Evolutionary conservation across 2,113 vertebrate species (phyloP).

Genomic region (Aviceda subcristata): DNA sequence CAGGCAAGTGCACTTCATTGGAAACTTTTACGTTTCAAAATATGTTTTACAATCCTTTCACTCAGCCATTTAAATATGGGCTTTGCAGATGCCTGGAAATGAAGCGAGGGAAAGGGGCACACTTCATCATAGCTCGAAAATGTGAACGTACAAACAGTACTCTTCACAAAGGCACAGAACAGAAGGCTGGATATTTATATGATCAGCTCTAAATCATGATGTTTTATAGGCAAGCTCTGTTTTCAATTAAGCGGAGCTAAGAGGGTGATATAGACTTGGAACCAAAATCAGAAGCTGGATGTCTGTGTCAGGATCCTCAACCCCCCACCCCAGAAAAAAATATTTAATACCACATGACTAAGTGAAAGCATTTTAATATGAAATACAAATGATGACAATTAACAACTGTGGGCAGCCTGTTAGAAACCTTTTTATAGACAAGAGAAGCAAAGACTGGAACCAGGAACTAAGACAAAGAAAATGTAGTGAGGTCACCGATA

Average conservation of each 20-base stretch:
- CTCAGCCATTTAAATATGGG: slow-evolving; percentile 23
- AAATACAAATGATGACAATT: not conserved
- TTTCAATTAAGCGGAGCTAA: slow-evolving; percentile 23
- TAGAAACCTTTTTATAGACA: not conserved
- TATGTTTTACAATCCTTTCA: slow-evolving; percentile 17
- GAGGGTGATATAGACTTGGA: not conserved
- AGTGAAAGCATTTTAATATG: not conserved
- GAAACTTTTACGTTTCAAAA: slow-evolving; percentile 34
- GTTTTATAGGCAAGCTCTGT: slow-evolving; percentile 21
- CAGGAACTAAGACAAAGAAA: not conserved
- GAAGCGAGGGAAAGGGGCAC: not conserved
- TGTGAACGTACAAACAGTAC: slow-evolving; percentile 36
- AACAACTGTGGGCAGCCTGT: not conserved
- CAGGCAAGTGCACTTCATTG: slow-evolving; percentile 6
- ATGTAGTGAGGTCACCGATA: not conserved
- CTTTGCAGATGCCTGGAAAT: slow-evolving; percentile 31
- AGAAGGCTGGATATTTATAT: slow-evolving; percentile 63
- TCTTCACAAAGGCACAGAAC: slow-evolving; percentile 21
- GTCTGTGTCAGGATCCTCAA: not conserved
- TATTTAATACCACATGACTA: not conserved
- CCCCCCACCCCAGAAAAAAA: not conserved
- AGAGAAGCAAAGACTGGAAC: not conserved
- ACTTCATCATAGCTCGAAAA: slow-evolving; percentile 21
- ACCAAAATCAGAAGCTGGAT: not conserved
- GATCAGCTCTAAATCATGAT: slow-evolving; percentile 38